phyloP scores from a whole-genome alignment of 1,140 invertebrate species.

The Prorops nasuta region DNA sequence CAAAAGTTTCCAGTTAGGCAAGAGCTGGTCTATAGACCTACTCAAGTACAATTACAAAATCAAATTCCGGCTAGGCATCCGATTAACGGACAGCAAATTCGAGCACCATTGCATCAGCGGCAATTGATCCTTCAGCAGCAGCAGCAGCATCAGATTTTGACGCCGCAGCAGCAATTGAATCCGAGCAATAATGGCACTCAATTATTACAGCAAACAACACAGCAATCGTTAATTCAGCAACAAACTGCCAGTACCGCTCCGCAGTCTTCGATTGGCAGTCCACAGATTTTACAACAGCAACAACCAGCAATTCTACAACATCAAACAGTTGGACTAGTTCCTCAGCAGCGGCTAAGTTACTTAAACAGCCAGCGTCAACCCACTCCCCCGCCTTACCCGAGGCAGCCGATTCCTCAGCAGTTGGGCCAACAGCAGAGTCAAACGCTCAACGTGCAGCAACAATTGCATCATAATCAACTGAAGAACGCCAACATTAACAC shows the following conservation, averaged over 20 bases:
- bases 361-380: slow-evolving; percentile 51
- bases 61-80: slow-evolving; percentile 43
- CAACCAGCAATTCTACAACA: slow-evolving; percentile 40
- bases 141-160: slow-evolving; percentile 27
- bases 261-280: slow-evolving; percentile 33
- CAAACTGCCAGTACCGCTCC: slow-evolving; percentile 35
- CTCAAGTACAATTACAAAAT: slow-evolving; percentile 38
- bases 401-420: slow-evolving; percentile 48
- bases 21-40: slow-evolving; percentile 42
- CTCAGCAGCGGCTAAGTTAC: slow-evolving; percentile 50
- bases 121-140: slow-evolving; percentile 34
- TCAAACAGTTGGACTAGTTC: slow-evolving; percentile 30
- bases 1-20: slow-evolving; percentile 51
- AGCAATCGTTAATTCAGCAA: slow-evolving; percentile 33
- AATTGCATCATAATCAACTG: slow-evolving; percentile 52
- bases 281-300: slow-evolving; percentile 36
- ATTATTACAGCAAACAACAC: slow-evolving; percentile 29
- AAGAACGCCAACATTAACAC: slow-evolving; percentile 50
- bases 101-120: slow-evolving; percentile 45
- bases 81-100: slow-evolving; percentile 48
- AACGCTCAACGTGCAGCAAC: slow-evolving; percentile 49
- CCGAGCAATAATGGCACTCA: slow-evolving; percentile 19
- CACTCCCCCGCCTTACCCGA: slow-evolving; percentile 51
- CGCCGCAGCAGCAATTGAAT: slow-evolving; percentile 30
- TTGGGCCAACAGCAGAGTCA: slow-evolving; percentile 41